Evolutionary conservation across 1,140 invertebrate genomes (phyloP).

Genomic region (Melipona quadrifasciata): DNA sequence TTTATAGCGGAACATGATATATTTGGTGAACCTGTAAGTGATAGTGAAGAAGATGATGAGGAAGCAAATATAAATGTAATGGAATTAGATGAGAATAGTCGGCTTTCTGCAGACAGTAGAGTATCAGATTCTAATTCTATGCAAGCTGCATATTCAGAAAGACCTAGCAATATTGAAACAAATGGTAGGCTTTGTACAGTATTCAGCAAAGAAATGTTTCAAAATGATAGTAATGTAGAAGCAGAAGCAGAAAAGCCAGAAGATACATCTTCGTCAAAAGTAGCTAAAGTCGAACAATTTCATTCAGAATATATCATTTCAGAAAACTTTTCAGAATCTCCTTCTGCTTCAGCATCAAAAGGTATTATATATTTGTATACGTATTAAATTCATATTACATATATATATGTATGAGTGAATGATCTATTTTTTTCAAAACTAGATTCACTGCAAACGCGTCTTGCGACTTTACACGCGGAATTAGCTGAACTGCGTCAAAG

Average conservation of each 20-base stretch:
- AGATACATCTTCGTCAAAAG: slow-evolving; percentile 60
- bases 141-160: slow-evolving; percentile 81
- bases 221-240: slow-evolving; percentile 70
- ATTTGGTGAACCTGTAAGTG: slow-evolving; percentile 93
- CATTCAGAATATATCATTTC: slow-evolving; percentile 76
- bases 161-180: slow-evolving; percentile 71
- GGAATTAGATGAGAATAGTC: slow-evolving; percentile 90
- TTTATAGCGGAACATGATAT: slow-evolving; percentile 89
- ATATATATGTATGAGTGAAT: background rate
- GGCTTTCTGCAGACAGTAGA: slow-evolving; percentile 88
- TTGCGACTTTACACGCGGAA: slow-evolving; percentile 85
- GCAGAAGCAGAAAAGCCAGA: slow-evolving; percentile 55
- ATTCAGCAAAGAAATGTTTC: slow-evolving; percentile 84
- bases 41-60: slow-evolving; percentile 89
- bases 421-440: background rate
- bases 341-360: slow-evolving; percentile 63
- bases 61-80: slow-evolving; percentile 87
- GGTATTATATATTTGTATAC: slow-evolving; percentile 35
- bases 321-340: slow-evolving; percentile 72
- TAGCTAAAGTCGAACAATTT: slow-evolving; percentile 75
- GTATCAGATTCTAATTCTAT: slow-evolving; percentile 89
- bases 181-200: slow-evolving; percentile 80
- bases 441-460: slow-evolving; percentile 76
- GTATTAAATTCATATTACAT: background rate
- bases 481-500: slow-evolving; percentile 87